These are phyloP conservation scores for Eristalis arbustorum DNA, from an alignment of 2,888 invertebrate species.

Conservation along the genomic window DNA sequence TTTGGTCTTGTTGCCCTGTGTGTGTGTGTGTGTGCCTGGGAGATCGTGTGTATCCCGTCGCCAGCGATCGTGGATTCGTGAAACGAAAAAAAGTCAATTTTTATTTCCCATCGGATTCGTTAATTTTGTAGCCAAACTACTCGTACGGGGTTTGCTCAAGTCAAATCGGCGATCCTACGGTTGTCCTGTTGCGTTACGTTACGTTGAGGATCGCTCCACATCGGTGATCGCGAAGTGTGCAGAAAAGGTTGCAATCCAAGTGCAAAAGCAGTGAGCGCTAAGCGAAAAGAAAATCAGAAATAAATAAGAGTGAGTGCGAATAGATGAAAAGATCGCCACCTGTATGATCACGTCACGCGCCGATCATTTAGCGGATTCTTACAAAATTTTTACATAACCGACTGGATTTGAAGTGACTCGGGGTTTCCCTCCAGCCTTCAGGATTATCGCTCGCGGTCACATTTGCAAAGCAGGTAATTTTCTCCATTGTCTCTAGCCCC, in stretches of 20 bases:
- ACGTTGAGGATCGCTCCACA: conserved; percentile 8
- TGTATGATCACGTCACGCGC: conserved; percentile 31
- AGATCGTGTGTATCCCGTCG: conserved; percentile 40
- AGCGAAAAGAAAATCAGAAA: not conserved
- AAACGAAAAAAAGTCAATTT: conserved; percentile 30
- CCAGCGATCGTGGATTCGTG: conserved; percentile 32
- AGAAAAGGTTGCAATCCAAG: not conserved
- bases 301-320: conserved; percentile 30
- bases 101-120: conserved; percentile 12
- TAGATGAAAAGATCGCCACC: conserved; percentile 22
- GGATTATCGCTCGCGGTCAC: conserved; percentile 41
- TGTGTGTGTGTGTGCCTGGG: conserved; percentile 26
- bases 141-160: not conserved
- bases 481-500: not conserved
- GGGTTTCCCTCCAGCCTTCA: conserved; percentile 45
- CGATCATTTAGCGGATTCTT: conserved; percentile 49
- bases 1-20: conserved; percentile 41
- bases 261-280: not conserved
- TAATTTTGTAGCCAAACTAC: not conserved
- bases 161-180: conserved; percentile 1
- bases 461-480: conserved; percentile 52
- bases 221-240: not conserved
- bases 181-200: not conserved
- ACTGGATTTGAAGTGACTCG: conserved; percentile 21
- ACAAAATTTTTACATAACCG: conserved; percentile 44